These are phyloP conservation scores for Clarias batrachus DNA, from an alignment of 2,113 vertebrate genomes.

Conservation along the genomic window DNA sequence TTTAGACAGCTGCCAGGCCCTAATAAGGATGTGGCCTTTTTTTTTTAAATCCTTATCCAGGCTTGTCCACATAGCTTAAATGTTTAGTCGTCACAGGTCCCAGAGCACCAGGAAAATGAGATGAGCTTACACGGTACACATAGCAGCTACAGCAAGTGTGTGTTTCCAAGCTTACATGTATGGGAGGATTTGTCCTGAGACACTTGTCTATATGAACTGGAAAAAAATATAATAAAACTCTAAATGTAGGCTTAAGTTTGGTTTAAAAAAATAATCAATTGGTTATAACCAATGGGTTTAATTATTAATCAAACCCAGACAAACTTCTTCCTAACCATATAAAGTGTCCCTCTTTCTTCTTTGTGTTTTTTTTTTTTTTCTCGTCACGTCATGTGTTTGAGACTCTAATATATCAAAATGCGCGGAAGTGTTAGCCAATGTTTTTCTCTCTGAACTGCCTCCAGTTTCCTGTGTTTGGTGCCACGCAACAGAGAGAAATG, in stretches of 20 bases:
- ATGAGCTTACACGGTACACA: neutral
- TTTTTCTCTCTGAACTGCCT: neutral
- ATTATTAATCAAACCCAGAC: neutral
- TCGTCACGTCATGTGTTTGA: neutral
- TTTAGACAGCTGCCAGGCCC: neutral
- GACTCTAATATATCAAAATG: neutral
- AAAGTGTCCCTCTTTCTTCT: neutral
- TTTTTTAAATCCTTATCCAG: neutral
- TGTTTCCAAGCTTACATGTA: neutral
- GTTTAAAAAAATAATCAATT: too few relatives aligned
- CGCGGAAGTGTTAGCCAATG: neutral
- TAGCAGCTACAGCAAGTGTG: neutral
- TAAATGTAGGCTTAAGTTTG: too few relatives aligned
- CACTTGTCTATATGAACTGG: neutral
- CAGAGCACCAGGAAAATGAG: neutral
- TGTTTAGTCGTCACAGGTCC: neutral
- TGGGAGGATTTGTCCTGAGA: neutral
- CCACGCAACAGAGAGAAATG: neutral
- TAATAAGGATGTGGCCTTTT: neutral
- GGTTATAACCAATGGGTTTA: neutral
- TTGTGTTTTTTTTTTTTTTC: fast-evolving
- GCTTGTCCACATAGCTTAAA: neutral
- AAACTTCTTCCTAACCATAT: neutral
- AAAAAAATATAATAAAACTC: too few relatives aligned
- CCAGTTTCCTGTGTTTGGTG: constrained; percentile 14